phyloP scores from a whole-genome alignment of 92 coral and sea anemone genomes.

The Phenganax marumi region DNA sequence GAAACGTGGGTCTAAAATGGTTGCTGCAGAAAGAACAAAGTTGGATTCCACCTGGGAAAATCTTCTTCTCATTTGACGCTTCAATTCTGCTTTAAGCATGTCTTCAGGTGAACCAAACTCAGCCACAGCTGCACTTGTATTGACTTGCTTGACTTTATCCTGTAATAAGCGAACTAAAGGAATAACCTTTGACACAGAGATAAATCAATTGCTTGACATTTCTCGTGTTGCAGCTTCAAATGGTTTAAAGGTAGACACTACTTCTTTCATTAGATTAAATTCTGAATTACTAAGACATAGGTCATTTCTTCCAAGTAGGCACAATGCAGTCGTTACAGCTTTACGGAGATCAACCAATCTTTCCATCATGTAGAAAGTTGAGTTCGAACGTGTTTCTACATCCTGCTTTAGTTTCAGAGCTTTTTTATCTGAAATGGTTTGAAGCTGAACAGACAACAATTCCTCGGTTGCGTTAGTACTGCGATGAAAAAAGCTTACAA shows the following conservation, averaged over 20 bases:
- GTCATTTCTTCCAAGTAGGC: conserved; percentile 6
- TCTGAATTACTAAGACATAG: conserved; percentile 11
- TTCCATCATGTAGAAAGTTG: conserved; percentile 22
- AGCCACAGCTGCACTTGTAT: neutral
- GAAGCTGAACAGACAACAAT: neutral
- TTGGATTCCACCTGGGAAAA: neutral
- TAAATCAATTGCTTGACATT: conserved; percentile 6
- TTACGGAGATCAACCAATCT: neutral
- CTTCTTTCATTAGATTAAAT: neutral
- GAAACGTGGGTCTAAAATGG: conserved; percentile 14
- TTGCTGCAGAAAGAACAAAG: neutral
- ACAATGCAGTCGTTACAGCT: conserved; percentile 8
- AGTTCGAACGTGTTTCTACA: conserved; percentile 7
- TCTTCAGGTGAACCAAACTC: neutral
- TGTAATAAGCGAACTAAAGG: conserved; percentile 1
- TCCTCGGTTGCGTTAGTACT: conserved; percentile 4
- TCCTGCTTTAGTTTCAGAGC: conserved; percentile 6
- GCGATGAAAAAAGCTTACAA: conserved; percentile 13
- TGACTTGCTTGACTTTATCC: neutral
- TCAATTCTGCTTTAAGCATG: neutral
- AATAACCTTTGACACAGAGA: neutral
- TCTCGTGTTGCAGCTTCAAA: conserved; percentile 14
- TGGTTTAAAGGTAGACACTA: neutral
- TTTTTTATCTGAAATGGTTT: neutral
- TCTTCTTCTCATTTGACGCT: conserved; percentile 6